Evolutionary conservation across 2,888 invertebrate genomes (phyloP).

Genomic region (Augochlorella aurata): DNA sequence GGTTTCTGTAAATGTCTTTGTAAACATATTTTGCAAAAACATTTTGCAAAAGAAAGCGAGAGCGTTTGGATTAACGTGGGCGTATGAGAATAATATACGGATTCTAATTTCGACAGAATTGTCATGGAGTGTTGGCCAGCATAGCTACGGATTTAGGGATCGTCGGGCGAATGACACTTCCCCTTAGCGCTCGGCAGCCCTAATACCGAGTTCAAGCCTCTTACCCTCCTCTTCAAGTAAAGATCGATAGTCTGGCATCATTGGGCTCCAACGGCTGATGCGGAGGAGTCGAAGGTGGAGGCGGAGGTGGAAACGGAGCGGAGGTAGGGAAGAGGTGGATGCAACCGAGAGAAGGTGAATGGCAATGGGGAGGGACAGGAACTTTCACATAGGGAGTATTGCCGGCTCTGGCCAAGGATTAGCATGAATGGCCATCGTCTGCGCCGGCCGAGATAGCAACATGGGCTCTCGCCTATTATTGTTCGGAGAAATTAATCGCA

Average conservation of each 20-base stretch:
- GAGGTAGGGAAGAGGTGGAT: slow-evolving; percentile 52
- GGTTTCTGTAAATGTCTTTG: no score
- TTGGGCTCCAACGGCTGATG: slow-evolving; percentile 70
- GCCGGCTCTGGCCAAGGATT: slow-evolving; percentile 72
- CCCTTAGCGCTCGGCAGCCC: slow-evolving; percentile 65
- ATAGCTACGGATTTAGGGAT: slow-evolving; percentile 64
- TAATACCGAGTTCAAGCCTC: slow-evolving; percentile 74
- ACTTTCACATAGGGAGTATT: slow-evolving; percentile 65
- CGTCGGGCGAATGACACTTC: slow-evolving; percentile 73
- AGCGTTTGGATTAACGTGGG: no score
- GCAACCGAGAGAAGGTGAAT: slow-evolving; percentile 60
- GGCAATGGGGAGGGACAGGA: slow-evolving; percentile 56
- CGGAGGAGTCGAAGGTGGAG: slow-evolving; percentile 65
- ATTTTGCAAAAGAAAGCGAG: no score
- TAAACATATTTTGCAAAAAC: no score
- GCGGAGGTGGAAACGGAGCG: slow-evolving; percentile 53
- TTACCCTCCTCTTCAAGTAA: slow-evolving; percentile 70
- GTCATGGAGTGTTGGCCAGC: slow-evolving; percentile 48
- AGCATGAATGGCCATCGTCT: slow-evolving; percentile 78
- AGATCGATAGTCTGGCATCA: slow-evolving; percentile 79
- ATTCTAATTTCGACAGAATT: slow-evolving; percentile 57
- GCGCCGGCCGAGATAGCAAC: slow-evolving; percentile 74
- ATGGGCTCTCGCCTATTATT: slow-evolving; percentile 73
- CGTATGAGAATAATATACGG: slow-evolving; percentile 25
- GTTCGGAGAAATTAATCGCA: slow-evolving; percentile 77